phyloP scores from a whole-genome alignment of 2,888 invertebrate genomes.

The Cryptus armator region DNA sequence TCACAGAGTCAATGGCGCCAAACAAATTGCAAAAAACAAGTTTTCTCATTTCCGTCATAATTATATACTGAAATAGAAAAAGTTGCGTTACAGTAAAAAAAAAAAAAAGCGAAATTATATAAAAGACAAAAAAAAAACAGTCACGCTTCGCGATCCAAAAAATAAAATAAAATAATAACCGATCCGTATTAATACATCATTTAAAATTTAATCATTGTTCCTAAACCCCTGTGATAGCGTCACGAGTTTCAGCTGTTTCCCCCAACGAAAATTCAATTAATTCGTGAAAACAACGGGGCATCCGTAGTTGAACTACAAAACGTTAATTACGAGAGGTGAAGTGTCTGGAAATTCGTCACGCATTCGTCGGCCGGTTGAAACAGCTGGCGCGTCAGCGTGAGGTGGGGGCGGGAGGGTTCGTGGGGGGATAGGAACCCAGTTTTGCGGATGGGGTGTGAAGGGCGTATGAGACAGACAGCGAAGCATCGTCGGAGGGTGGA shows the following conservation, averaged over 20 bases:
- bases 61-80: not conserved
- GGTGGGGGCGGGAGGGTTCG: not conserved
- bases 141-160: not conserved
- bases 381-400: slow-evolving; percentile 54
- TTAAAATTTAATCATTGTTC: not conserved
- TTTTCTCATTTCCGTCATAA: not conserved
- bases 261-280: slow-evolving; percentile 64
- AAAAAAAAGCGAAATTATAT: not conserved
- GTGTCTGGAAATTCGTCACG: slow-evolving; percentile 66
- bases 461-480: slow-evolving; percentile 40
- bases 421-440: slow-evolving; percentile 46
- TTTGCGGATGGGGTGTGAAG: slow-evolving; percentile 66
- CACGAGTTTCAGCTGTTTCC: slow-evolving; percentile 46
- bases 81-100: not conserved
- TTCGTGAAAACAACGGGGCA: slow-evolving; percentile 62
- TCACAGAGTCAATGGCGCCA: too few species aligned
- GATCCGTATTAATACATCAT: slow-evolving; percentile 16
- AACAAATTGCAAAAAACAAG: not conserved
- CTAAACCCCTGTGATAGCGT: not conserved
- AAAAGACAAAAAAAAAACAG: not conserved
- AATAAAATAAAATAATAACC: not conserved
- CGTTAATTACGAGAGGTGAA: slow-evolving; percentile 64
- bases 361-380: slow-evolving; percentile 64
- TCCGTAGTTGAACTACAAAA: slow-evolving; percentile 59
- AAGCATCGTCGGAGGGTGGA: slow-evolving; percentile 29